Conservation (phyloP, 2,797 vertebrate species). For the Etheostoma nigrum region DNA sequence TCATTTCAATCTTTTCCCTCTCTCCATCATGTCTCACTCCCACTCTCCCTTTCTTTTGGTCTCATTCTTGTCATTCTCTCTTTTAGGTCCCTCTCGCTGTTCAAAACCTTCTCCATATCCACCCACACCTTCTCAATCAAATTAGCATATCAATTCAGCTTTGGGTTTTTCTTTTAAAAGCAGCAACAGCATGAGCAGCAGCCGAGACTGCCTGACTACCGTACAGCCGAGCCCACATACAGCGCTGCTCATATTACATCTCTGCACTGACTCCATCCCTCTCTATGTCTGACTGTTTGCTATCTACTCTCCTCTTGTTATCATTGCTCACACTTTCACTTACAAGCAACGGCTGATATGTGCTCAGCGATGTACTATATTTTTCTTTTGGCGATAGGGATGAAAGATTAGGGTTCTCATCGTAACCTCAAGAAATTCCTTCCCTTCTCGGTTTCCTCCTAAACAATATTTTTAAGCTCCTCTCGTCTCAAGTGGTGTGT, state of each 20-base stretch:
- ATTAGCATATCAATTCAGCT: constrained; percentile 85
- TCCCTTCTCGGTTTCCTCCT: constrained; percentile 9
- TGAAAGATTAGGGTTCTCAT: constrained; percentile 33
- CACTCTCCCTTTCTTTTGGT: constrained; percentile 53
- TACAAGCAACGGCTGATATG: constrained; percentile 21
- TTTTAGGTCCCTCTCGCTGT: constrained; percentile 64
- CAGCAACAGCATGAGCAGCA: constrained; percentile 59
- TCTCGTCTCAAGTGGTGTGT: constrained; percentile 20
- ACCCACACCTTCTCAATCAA: constrained; percentile 81
- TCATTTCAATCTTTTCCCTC: constrained; percentile 59
- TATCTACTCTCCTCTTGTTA: constrained; percentile 40
- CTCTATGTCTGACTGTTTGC: constrained; percentile 41
- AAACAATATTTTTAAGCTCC: constrained; percentile 8
- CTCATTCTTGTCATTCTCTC: constrained; percentile 63
- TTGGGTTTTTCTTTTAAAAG: constrained; percentile 59
- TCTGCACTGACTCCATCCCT: constrained; percentile 39
- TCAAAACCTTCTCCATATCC: constrained; percentile 80
- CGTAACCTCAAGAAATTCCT: constrained; percentile 13
- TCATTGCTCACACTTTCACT: constrained; percentile 31
- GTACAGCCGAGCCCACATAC: constrained; percentile 64
- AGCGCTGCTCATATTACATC: constrained; percentile 53
- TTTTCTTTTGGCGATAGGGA: constrained; percentile 33
- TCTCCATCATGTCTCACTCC: constrained; percentile 62
- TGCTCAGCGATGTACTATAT: constrained; percentile 22
- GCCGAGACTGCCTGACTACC: constrained; percentile 59